Evolutionary conservation across 1,140 invertebrate genomes (phyloP).

Genomic region (Aphidius gifuensis): DNA sequence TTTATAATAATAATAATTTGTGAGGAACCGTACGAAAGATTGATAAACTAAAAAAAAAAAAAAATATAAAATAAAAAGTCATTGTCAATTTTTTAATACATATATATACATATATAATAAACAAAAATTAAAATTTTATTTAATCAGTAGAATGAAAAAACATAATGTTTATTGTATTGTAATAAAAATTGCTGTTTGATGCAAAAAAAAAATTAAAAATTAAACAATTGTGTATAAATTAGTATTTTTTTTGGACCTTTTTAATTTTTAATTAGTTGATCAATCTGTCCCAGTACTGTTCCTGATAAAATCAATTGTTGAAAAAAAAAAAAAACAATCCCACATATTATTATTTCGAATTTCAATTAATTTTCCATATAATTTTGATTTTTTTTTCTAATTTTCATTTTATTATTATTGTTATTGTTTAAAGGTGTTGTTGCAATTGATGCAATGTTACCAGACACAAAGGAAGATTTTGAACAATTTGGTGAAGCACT

Average conservation of each 20-base stretch:
- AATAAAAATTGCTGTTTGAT: conserved; percentile 51
- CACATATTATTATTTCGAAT: no score
- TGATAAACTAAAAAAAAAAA: conserved; percentile 16
- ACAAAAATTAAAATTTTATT: neutral
- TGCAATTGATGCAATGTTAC: conserved; percentile 65
- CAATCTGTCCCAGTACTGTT: conserved; percentile 43
- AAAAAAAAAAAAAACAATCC: conserved; percentile 8
- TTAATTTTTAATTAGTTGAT: conserved; percentile 30
- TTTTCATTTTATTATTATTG: neutral
- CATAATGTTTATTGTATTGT: conserved; percentile 49
- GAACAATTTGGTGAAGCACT: conserved; percentile 73
- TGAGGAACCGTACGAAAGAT: conserved; percentile 43
- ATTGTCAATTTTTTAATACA: conserved; percentile 27
- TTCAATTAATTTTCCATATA: no score
- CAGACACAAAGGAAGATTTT: conserved; percentile 77
- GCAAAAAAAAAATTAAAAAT: conserved; percentile 30
- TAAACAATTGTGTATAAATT: conserved; percentile 45
- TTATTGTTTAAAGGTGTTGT: conserved; percentile 53
- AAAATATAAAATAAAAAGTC: conserved; percentile 9
- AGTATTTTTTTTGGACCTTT: conserved; percentile 40
- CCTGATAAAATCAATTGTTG: conserved; percentile 31
- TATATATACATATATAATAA: conserved; percentile 10
- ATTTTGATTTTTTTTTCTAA: neutral
- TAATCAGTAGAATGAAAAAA: conserved; percentile 3
- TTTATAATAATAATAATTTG: conserved; percentile 11